phyloP scores from a whole-genome alignment of 1,140 invertebrate species.

The Papilio dardanus region DNA sequence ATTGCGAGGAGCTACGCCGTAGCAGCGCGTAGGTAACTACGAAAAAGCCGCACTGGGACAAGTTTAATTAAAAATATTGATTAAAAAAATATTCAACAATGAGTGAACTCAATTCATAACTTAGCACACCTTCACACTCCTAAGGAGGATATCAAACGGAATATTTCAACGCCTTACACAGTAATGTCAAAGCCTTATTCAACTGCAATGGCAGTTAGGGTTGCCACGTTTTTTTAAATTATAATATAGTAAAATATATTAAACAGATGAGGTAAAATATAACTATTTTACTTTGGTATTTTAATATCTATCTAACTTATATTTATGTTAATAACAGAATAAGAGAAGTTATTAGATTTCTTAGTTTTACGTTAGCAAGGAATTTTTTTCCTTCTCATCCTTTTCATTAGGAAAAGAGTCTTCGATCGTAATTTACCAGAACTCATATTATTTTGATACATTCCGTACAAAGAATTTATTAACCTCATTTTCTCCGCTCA shows the following conservation, averaged over 20 bases:
- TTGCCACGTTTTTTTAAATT: neutral
- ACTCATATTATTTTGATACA: neutral
- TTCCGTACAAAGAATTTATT: neutral
- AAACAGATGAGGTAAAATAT: neutral
- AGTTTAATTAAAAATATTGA: neutral
- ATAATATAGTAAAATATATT: too few relatives aligned
- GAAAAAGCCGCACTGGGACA: neutral
- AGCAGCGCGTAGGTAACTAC: neutral
- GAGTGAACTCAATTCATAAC: constrained; percentile 3
- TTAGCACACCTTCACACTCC: constrained; percentile 42
- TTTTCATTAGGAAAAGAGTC: too few relatives aligned
- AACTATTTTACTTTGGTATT: neutral
- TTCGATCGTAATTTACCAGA: neutral
- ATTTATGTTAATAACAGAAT: neutral
- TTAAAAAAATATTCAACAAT: neutral
- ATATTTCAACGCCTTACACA: constrained; percentile 74
- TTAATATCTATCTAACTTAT: neutral
- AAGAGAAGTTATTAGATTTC: neutral
- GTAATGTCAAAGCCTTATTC: constrained; percentile 79
- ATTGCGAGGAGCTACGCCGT: neutral
- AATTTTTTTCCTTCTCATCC: too few relatives aligned
- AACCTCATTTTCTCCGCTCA: neutral
- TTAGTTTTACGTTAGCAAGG: neutral
- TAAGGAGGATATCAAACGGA: constrained; percentile 63
- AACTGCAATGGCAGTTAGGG: constrained; percentile 47